Evolutionary conservation across 2,113 vertebrate genomes (phyloP).

Genomic region (Taurulus bubalis): DNA sequence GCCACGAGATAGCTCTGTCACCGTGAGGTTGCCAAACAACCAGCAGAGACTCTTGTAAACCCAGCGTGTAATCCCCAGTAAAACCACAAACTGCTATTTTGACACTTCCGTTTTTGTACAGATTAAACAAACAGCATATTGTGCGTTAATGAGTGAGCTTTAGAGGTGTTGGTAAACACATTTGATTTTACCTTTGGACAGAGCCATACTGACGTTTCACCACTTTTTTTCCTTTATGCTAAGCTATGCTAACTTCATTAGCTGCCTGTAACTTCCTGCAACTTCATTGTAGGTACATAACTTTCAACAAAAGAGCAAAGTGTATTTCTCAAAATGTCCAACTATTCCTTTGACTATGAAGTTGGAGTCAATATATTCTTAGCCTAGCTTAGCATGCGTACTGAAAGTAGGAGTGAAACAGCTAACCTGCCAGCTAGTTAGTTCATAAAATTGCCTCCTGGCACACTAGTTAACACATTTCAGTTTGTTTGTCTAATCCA

Average conservation of each 20-base stretch:
- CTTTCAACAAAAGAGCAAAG: background rate
- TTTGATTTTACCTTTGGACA: background rate
- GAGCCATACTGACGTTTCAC: background rate
- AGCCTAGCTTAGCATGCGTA: background rate
- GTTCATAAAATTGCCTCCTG: background rate
- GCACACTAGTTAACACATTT: background rate
- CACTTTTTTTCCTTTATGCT: background rate
- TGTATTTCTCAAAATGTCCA: background rate
- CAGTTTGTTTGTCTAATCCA: background rate
- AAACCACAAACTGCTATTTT: background rate
- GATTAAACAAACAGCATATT: background rate
- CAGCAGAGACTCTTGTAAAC: slow-evolving; percentile 1
- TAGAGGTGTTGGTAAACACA: background rate
- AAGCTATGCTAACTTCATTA: background rate
- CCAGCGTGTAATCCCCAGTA: background rate
- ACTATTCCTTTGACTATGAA: background rate
- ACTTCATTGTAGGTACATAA: background rate
- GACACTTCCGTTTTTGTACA: background rate
- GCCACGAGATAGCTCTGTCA: background rate
- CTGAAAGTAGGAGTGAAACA: background rate
- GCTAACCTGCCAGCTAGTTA: background rate
- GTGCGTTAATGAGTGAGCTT: background rate
- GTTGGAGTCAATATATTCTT: background rate
- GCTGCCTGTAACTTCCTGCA: too few relatives aligned
- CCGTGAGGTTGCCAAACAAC: background rate